Conservation (phyloP, 2,888 invertebrate genomes). For the Athalia rosae region DNA sequence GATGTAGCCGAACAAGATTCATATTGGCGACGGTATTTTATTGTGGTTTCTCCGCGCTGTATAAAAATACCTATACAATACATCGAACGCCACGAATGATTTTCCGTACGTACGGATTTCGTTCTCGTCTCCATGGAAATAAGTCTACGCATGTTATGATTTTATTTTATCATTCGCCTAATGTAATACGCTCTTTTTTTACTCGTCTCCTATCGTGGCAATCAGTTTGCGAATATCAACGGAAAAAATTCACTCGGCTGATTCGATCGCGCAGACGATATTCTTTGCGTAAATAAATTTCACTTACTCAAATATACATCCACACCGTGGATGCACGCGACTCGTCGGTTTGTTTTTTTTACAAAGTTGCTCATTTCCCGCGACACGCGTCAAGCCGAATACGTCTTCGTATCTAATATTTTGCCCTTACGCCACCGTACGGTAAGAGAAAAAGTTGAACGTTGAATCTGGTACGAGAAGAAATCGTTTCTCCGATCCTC, state of each 20-base stretch:
- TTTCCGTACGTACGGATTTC: conserved; percentile 24
- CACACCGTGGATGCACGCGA: too few species aligned
- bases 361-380: conserved; percentile 15
- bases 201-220: not conserved
- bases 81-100: not conserved
- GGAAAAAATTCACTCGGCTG: too few species aligned
- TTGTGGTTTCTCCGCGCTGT: conserved; percentile 27
- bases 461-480: conserved; percentile 21
- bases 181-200: not conserved
- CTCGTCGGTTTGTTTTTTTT: not conserved
- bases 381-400: conserved; percentile 8
- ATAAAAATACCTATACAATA: not conserved
- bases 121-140: conserved; percentile 40
- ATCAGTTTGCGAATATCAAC: not conserved
- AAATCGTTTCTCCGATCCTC: conserved; percentile 14
- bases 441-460: conserved; percentile 16
- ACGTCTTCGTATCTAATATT: conserved; percentile 24
- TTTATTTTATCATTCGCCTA: not conserved
- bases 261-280: too few species aligned
- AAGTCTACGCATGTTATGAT: not conserved
- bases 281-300: too few species aligned
- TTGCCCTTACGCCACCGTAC: not conserved
- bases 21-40: conserved; percentile 44
- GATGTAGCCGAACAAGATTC: conserved; percentile 41
- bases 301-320: too few species aligned